Evolutionary conservation across 1,140 invertebrate genomes (phyloP), one percentile per base, ranked within the genome.

Genomic region (Drosophila nannoptera): DNA sequence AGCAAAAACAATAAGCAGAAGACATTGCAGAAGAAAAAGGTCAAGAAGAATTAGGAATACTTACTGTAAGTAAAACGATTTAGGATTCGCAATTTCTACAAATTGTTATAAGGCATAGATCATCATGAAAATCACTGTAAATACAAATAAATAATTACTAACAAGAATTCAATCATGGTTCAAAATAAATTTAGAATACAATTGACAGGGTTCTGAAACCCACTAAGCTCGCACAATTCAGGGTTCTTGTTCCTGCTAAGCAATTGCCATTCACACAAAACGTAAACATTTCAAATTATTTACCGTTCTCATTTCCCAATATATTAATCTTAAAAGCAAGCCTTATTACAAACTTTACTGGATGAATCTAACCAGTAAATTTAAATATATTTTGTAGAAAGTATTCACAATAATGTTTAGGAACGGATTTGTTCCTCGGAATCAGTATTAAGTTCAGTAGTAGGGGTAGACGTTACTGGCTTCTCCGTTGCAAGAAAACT

Each of bases 11-110:
- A 64, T 35, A 55, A 75, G 35, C 73, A 73, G 16, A 80, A 76
- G 49, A n/a, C 32, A 9, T 5, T 62, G 4, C 54, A 65, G 29
- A 80, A 70, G 12, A 63, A 78, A 46, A 83, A 84, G 58, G 66
- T 80, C 9, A 84, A 84, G 46, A 84, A 80, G 53, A 52, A 86
- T 8, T 84, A 84, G 36, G 32, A 50, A 46, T 31, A 59, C 12
- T 38, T 53, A 59, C n/a, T 38, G 7, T 16, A 43, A 43, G 38
- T 45, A 58, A 45, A 40, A 58, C 40, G 9, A 65, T 33, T 7
- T 46, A 29, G 35, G n/a, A 33, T 33, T 22, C 43, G 14, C 53
- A 48, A 53, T 32, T 7, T 32, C 14, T n/a, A 32, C 32, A 31
- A 50, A 33, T 7, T 58, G 9, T 16, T 33, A 29, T 2, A 33